Percentiles rank a stretch among this genome's conserved stretches.
Evolutionary conservation across 2,888 invertebrate genomes (phyloP).

Genomic region (Pocota personata): DNA sequence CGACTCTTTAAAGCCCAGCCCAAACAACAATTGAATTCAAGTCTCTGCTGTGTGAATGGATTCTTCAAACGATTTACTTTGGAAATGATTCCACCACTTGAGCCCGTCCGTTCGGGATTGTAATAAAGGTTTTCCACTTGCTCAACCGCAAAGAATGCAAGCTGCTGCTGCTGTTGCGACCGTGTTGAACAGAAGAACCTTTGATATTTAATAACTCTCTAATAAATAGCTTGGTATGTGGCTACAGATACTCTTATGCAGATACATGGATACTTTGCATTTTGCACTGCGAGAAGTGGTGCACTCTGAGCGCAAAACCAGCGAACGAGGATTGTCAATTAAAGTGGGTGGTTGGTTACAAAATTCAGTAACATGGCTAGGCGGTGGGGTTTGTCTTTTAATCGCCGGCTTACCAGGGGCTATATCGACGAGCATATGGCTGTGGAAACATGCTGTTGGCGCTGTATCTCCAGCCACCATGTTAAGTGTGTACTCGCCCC

Average conservation of each 20-base stretch:
- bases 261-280: slow-evolving; percentile 53
- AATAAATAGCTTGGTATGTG: slow-evolving; percentile 24
- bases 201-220: slow-evolving; percentile 73
- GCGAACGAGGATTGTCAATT: slow-evolving; percentile 54
- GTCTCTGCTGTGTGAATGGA: slow-evolving; percentile 58
- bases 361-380: not conserved
- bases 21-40: slow-evolving; percentile 55
- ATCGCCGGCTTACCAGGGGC: slow-evolving; percentile 21
- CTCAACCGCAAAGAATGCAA: slow-evolving; percentile 69
- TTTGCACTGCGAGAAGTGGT: slow-evolving; percentile 13
- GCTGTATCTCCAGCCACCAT: slow-evolving; percentile 3
- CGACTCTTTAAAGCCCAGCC: slow-evolving; percentile 4
- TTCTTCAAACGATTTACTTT: slow-evolving; percentile 65
- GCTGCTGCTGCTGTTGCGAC: slow-evolving; percentile 3
- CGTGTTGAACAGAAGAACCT: slow-evolving; percentile 63
- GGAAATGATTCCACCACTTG: slow-evolving; percentile 57
- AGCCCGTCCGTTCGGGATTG: slow-evolving; percentile 28
- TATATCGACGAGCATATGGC: slow-evolving; percentile 22
- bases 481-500: slow-evolving; percentile 18
- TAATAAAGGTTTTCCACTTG: slow-evolving; percentile 72
- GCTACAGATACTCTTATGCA: slow-evolving; percentile 26
- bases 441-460: not conserved
- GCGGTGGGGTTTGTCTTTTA: slow-evolving; percentile 34
- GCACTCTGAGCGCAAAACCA: slow-evolving; percentile 2
- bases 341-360: slow-evolving; percentile 60